Evolutionary conservation across 2,797 vertebrate species (phyloP).

Genomic region (Ara ararauna): DNA sequence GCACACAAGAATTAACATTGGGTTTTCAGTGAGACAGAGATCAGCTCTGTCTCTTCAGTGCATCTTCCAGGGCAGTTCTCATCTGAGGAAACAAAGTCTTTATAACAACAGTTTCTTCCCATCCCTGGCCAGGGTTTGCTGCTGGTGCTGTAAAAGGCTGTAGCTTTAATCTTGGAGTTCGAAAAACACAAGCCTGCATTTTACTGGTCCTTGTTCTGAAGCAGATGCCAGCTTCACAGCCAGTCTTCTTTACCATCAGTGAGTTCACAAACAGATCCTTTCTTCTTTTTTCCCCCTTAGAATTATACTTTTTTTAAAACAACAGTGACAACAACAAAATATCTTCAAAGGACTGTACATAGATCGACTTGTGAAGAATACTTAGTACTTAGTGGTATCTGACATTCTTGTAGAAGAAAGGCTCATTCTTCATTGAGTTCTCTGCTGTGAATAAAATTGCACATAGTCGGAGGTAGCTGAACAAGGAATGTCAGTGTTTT

Average conservation of each 20-base stretch:
- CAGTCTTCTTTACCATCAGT: background rate
- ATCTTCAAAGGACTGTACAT: background rate
- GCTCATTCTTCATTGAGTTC: background rate
- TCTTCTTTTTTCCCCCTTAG: background rate
- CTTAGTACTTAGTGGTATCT: background rate
- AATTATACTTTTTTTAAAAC: background rate
- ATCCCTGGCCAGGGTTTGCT: background rate
- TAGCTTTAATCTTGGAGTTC: background rate
- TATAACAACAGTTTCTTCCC: background rate
- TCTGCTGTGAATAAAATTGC: background rate
- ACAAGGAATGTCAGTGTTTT: background rate
- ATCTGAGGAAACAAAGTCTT: background rate
- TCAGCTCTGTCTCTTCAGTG: background rate
- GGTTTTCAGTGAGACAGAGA: background rate
- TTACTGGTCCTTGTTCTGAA: background rate
- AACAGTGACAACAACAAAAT: background rate
- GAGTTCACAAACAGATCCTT: background rate
- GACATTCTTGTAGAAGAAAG: background rate
- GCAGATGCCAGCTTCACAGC: conserved; percentile 12
- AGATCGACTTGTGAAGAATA: background rate
- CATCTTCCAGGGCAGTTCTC: background rate
- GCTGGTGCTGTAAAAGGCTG: background rate
- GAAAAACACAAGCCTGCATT: background rate
- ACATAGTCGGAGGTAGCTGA: background rate
- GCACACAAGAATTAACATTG: background rate